Conservation (phyloP, 2,113 vertebrate genomes). For the Leptosomus discolor region DNA sequence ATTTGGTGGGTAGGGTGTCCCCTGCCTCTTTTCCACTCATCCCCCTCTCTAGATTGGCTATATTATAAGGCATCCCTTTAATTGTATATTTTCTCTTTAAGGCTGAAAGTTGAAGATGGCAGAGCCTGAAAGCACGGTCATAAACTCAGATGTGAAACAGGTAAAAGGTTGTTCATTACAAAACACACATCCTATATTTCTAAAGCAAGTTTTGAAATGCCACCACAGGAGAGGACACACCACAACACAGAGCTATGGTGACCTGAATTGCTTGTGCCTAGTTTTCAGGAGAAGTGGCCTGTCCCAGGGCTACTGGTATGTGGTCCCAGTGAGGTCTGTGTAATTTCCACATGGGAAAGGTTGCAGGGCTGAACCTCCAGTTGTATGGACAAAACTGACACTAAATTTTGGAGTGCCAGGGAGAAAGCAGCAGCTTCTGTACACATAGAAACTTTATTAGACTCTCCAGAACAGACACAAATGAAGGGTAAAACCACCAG, state of each 20-base stretch:
- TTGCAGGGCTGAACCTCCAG: neutral
- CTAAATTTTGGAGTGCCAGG: neutral
- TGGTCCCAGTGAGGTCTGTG: neutral
- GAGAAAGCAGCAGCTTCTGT: neutral
- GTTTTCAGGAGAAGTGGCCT: neutral
- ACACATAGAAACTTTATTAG: neutral
- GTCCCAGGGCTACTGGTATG: neutral
- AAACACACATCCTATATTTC: neutral
- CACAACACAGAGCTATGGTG: neutral
- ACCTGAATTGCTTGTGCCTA: neutral
- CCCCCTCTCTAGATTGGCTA: neutral
- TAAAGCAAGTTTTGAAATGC: neutral
- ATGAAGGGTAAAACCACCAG: neutral
- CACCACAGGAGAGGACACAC: neutral
- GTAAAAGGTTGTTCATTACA: conserved; percentile 26
- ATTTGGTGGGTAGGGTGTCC: neutral
- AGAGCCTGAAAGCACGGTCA: conserved; percentile 30
- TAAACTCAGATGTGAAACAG: conserved; percentile 60
- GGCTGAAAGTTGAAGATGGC: conserved; percentile 32
- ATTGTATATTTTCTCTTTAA: neutral
- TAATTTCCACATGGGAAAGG: neutral
- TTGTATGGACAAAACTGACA: neutral
- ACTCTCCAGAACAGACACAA: neutral
- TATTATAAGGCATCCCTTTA: neutral
- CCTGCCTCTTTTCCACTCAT: neutral